These are phyloP conservation scores for Drepanosiphum platanoidis DNA, from an alignment of 2,888 invertebrate species.

Conservation along the genomic window DNA sequence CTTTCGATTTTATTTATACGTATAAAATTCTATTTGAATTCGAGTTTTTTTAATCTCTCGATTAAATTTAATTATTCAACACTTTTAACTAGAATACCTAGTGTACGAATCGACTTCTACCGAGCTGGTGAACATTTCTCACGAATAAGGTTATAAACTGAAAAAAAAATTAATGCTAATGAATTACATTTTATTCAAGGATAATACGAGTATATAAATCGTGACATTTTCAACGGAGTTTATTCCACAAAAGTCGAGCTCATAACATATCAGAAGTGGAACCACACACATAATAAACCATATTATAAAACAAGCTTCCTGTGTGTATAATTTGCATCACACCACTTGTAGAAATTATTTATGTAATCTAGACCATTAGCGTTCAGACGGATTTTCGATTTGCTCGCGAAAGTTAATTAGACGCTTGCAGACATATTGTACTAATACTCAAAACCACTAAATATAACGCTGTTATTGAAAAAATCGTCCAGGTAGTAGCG, in stretches of 20 bases:
- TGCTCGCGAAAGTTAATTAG: slow-evolving; percentile 53
- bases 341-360: slow-evolving; percentile 31
- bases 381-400: slow-evolving; percentile 38
- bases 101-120: neutral
- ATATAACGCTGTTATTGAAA: slow-evolving; percentile 37
- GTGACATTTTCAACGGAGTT: neutral
- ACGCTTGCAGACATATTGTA: slow-evolving; percentile 21
- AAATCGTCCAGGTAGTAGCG: slow-evolving; percentile 20
- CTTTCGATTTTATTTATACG: neutral
- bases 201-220: neutral
- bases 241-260: neutral
- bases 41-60: neutral
- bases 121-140: neutral
- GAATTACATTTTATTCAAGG: neutral
- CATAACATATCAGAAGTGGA: neutral
- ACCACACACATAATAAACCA: neutral
- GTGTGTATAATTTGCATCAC: slow-evolving; percentile 41
- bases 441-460: slow-evolving; percentile 19
- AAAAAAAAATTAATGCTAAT: neutral
- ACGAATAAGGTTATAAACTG: neutral
- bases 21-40: neutral
- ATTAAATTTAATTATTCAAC: too few species aligned
- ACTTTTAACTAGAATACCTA: too few species aligned
- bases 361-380: slow-evolving; percentile 28
- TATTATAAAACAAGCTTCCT: slow-evolving; percentile 25